Evolutionary conservation across 2,888 invertebrate species (phyloP).

Genomic region (Lithophane socia): DNA sequence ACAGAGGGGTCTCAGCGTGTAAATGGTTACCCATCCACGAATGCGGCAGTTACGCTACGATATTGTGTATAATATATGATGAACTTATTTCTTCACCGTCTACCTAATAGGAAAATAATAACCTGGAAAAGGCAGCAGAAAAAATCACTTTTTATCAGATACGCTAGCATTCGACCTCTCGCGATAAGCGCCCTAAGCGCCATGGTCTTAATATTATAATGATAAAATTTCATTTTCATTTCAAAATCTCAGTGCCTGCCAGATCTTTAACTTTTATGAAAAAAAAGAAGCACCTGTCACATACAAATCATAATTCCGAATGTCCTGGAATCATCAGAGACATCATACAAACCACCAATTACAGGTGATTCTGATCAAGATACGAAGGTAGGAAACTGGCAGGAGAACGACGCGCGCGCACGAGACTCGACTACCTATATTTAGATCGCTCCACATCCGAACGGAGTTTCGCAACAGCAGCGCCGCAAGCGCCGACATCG

Average conservation of each 20-base stretch:
- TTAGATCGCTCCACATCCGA: constrained; percentile 85
- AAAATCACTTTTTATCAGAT: background rate
- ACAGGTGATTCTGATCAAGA: constrained; percentile 68
- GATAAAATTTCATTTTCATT: background rate
- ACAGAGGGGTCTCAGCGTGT: background rate
- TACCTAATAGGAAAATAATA: background rate
- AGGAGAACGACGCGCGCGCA: constrained; percentile 66
- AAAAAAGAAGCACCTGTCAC: background rate
- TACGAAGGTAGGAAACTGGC: constrained; percentile 68
- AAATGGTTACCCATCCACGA: background rate
- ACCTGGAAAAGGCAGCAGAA: background rate
- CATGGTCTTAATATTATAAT: background rate
- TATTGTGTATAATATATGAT: background rate
- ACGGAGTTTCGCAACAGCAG: constrained; percentile 81
- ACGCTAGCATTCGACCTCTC: background rate
- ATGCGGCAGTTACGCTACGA: background rate
- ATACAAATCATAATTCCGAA: background rate
- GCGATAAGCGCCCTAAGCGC: background rate
- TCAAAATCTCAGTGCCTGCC: background rate
- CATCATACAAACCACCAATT: constrained; percentile 22
- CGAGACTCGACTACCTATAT: constrained; percentile 73
- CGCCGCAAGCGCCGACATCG: constrained; percentile 73
- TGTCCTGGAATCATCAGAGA: background rate
- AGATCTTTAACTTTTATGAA: background rate
- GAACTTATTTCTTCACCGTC: background rate